Evolutionary conservation across 2,888 invertebrate species (phyloP).

Genomic region (Stramonita haemastoma): DNA sequence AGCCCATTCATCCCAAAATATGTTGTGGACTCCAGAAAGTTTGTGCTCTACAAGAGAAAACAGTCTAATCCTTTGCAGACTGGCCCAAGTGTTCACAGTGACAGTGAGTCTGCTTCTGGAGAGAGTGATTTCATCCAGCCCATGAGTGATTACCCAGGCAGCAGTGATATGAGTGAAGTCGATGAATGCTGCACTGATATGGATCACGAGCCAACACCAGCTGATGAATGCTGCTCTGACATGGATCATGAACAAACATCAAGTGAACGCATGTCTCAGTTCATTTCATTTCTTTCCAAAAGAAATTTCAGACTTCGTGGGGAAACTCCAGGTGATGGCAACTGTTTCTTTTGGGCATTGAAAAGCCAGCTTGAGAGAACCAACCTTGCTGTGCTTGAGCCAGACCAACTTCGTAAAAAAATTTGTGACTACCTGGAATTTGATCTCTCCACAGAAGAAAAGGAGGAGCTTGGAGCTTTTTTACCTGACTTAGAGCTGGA

Average conservation of each 20-base stretch:
- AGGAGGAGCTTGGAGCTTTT: not conserved
- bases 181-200: not conserved
- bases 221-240: constrained; percentile 2
- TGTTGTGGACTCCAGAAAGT: not conserved
- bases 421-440: too few relatives aligned
- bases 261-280: too few relatives aligned
- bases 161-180: not conserved
- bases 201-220: not conserved
- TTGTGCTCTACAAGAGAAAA: not conserved
- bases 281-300: too few relatives aligned
- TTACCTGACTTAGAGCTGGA: not conserved
- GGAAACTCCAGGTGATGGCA: too few relatives aligned
- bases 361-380: not conserved
- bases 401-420: not conserved
- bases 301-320: too few relatives aligned
- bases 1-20: not conserved
- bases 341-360: too few relatives aligned
- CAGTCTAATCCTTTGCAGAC: not conserved
- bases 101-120: not conserved
- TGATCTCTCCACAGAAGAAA: not conserved
- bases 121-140: not conserved
- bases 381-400: not conserved
- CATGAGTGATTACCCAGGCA: not conserved
- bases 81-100: not conserved
- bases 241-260: not conserved